Percentiles rank a stretch among this genome's conserved stretches.
Evolutionary conservation across 2,797 vertebrate species (phyloP).

Genomic region (Octomys mimax): DNA sequence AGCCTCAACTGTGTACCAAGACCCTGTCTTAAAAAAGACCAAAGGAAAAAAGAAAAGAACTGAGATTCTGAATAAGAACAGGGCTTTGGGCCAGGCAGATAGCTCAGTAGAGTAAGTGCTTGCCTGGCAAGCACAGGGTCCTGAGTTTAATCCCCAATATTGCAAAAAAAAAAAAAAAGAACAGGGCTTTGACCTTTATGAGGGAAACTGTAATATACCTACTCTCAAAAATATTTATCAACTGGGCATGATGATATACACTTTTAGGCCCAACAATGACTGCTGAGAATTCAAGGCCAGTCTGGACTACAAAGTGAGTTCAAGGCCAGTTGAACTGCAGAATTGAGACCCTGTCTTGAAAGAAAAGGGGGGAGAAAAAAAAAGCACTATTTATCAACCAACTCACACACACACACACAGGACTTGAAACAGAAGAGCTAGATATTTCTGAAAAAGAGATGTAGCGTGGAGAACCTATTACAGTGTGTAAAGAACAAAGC

Average conservation of each 20-base stretch:
- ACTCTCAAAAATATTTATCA: background rate
- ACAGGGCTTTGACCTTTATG: background rate
- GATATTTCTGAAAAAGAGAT: background rate
- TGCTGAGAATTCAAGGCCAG: background rate
- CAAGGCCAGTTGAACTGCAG: too few species aligned
- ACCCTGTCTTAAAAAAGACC: too few species aligned
- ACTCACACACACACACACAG: background rate
- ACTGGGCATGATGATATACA: too few species aligned
- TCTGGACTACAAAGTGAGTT: background rate
- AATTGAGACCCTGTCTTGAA: background rate
- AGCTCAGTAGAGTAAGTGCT: too few species aligned
- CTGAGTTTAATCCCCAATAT: too few species aligned
- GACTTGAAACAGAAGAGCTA: background rate
- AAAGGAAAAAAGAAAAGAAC: background rate
- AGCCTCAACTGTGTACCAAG: too few species aligned
- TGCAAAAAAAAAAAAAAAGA: background rate
- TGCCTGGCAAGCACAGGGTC: too few species aligned
- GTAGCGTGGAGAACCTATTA: background rate
- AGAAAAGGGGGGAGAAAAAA: background rate
- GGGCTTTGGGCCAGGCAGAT: too few species aligned
- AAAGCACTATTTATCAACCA: background rate
- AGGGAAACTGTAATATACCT: background rate
- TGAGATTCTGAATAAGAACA: background rate
- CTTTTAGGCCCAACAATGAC: too few species aligned
- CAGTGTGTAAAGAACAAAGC: background rate